These are phyloP conservation scores for Chrysopilus asiliformis DNA, from an alignment of 2,888 invertebrate genomes.

Conservation along the genomic window DNA sequence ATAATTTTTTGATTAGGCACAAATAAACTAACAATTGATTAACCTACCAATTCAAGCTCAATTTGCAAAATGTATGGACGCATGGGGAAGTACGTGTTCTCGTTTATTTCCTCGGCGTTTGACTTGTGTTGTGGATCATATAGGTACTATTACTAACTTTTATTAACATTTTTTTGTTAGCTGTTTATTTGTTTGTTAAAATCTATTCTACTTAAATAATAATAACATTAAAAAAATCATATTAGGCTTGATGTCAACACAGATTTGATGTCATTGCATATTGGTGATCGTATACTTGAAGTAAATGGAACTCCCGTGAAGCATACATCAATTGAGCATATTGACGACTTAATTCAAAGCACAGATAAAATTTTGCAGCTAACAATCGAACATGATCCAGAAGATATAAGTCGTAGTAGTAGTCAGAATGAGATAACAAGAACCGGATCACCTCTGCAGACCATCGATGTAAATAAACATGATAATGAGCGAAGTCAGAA, in stretches of 20 bases:
- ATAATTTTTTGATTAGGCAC: not conserved
- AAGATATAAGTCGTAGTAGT: constrained; percentile 47
- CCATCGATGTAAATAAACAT: constrained; percentile 13
- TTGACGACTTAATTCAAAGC: constrained; percentile 58
- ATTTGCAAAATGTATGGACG: constrained; percentile 53
- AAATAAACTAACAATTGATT: not conserved
- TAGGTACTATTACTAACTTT: constrained; percentile 41
- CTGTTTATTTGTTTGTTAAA: constrained; percentile 1
- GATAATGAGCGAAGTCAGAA: constrained; percentile 15
- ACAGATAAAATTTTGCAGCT: constrained; percentile 65
- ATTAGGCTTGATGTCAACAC: constrained; percentile 65
- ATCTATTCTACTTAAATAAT: constrained; percentile 19
- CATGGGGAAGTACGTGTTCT: constrained; percentile 53
- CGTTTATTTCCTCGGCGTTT: constrained; percentile 55
- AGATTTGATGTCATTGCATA: constrained; percentile 70
- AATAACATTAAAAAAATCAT: not conserved
- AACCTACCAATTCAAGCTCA: constrained; percentile 32
- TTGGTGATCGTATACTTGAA: constrained; percentile 87
- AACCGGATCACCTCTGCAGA: constrained; percentile 30
- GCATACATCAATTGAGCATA: constrained; percentile 64
- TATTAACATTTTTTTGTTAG: constrained; percentile 1
- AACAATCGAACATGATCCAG: constrained; percentile 82
- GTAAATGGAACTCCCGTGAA: constrained; percentile 82
- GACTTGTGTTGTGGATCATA: constrained; percentile 55
- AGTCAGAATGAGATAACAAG: constrained; percentile 35